Evolutionary conservation across 2,113 vertebrate species (phyloP), one percentile per base, ranked within the genome.

Genomic region (Rhinoderma darwinii): DNA sequence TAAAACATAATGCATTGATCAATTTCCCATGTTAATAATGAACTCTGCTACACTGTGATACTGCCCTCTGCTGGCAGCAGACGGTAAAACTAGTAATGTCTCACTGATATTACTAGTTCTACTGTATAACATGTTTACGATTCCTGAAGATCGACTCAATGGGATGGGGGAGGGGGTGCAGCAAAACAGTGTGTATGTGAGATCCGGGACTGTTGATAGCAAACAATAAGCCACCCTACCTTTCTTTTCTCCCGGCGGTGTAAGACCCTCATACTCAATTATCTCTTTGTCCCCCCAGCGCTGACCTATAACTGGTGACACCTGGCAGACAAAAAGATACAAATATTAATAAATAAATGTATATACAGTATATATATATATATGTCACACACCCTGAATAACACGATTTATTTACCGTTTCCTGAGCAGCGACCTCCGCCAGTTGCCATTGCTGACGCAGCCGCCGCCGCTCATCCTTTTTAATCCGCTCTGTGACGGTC

Each of bases 221-320:
- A n/a, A n/a, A n/a, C n/a, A n/a, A n/a, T n/a, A n/a, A n/a, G n/a
- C n/a, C n/a, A n/a, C n/a, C n/a, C 0, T 88, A 94, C 93, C 93
- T 93, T 94, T 94, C 88, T 93, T 94, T 80, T 91, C 88, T 50
- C 93, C 93, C 0, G 76, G 84, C n/a, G 61, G 51, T 0, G 92
- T 94, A 17, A 89, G 89, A 39, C 88, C 75, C 59, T 91, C 88
- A 73, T 94, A 94, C 18, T 90, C 9, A 0, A 90, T 88, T 7
- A 80, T 41, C n/a, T 91, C 89, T 76, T 90, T 93, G 22, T 86
- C 89, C 11, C 63, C 35, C 91, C 91, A 90, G 25, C 63, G 39
- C 88, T 86, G 90, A 9, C 73, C 32, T 66, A 78, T 25, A 35
- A 30, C 89, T 56, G 80, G 41, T n/a, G 72, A 44, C 41, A 82